These are phyloP conservation scores for Tinamus guttatus DNA, from an alignment of 2,113 vertebrate species.

Conservation along the genomic window DNA sequence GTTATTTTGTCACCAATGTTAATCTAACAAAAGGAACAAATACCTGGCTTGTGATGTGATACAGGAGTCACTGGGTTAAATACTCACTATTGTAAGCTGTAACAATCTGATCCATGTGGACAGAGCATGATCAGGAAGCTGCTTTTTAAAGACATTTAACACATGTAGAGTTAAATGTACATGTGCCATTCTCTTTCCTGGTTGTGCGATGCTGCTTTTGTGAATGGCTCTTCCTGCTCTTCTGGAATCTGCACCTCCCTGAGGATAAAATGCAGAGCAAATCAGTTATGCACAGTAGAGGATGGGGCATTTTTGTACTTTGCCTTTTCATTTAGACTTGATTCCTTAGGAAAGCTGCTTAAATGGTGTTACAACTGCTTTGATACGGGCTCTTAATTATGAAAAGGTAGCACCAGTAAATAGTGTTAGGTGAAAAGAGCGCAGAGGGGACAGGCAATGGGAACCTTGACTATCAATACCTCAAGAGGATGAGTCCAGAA, in stretches of 20 bases:
- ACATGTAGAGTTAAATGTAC: neutral
- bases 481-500: conserved; percentile 46
- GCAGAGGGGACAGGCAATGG: neutral
- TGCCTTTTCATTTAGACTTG: conserved; percentile 62
- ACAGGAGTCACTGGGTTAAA: conserved; percentile 54
- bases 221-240: conserved; percentile 5
- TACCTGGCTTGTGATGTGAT: conserved; percentile 14
- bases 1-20: conserved; percentile 42
- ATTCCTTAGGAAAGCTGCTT: conserved; percentile 70
- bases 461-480: neutral
- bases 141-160: neutral
- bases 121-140: neutral
- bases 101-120: neutral
- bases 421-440: conserved; percentile 60
- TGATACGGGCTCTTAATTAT: conserved; percentile 69
- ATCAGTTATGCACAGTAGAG: conserved; percentile 70
- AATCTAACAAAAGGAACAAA: conserved; percentile 58
- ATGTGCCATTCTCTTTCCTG: neutral
- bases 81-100: neutral
- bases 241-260: conserved; percentile 42
- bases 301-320: conserved; percentile 52
- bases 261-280: conserved; percentile 69
- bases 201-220: neutral
- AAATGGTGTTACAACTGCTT: conserved; percentile 71
- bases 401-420: conserved; percentile 67